Base-by-base conservation (phyloP, 2,888 invertebrate genomes). In the Troides aeacus region DNA sequence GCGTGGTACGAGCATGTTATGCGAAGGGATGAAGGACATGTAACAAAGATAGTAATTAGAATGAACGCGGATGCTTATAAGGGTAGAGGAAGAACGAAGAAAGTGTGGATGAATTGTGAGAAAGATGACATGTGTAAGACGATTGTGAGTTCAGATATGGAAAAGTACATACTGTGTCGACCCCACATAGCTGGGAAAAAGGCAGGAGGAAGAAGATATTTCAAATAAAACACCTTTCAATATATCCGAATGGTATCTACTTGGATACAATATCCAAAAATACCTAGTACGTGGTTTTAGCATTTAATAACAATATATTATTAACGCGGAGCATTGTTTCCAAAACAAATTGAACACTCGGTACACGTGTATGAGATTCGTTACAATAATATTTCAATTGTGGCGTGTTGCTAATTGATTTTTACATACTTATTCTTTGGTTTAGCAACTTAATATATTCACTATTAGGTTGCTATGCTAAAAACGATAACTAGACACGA, bases 281-380 rank as follows among this genome's bases (percentile, higher is more conserved):
- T 53, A 63, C 30, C 7, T 24, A 12, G 50, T 21, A 30, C 17
- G 24, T 30, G 17, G 30, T 24, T 18, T 53, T 58, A 69, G 39
- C 21, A 42, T 62, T 8, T 66, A 74, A 74, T 71, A 73, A 74
- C 69, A 74, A 69, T 73, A 74, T 73, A 73, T 73, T 73, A 66
- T 30, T 56, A 75, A 69, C 58, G 69, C n/a, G 6, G 21, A 50
- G 23, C 21, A 63, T 68, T 78, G 76, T 77, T 78, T 76, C 76
- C 72, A 75, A 74, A 78, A 78, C 76, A 78, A 58, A 24, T 57
- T 23, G 15, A 53, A 18, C 53, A n/a, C 66, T 65, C 63, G 66
- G 67, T 77, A 72, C 75, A 76, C 76, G 77, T 77, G 78, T 73
- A 56, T 30, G 30, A 53, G 42, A 62, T 59, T 59, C 15, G 63